Evolutionary conservation across 2,113 vertebrate species (phyloP).

Genomic region (Lycaon pictus): DNA sequence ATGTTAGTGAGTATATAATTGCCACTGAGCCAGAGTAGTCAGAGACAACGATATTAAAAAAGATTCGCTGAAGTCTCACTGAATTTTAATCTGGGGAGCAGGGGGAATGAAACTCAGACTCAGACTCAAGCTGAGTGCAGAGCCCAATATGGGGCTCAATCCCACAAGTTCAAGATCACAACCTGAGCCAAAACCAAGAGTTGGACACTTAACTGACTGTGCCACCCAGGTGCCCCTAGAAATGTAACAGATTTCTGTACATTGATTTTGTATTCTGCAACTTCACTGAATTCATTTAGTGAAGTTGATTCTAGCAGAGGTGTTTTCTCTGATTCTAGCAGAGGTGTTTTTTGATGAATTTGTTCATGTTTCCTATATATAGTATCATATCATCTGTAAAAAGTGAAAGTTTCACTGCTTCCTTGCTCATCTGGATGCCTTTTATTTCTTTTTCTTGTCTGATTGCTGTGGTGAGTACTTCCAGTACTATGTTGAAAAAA

Average conservation of each 20-base stretch:
- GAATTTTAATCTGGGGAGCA: no score
- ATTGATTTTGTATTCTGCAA: not conserved
- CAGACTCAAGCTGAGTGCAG: not conserved
- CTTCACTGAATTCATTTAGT: not conserved
- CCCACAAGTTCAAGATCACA: not conserved
- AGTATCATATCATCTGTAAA: not conserved
- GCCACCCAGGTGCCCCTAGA: not conserved
- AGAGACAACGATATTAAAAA: no score
- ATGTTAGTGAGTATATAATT: not conserved
- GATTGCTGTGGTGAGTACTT: not conserved
- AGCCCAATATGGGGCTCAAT: not conserved
- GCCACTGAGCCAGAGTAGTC: no score
- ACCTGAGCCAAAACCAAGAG: not conserved
- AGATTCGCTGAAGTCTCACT: no score
- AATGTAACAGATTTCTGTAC: not conserved
- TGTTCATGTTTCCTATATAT: not conserved
- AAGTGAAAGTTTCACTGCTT: not conserved
- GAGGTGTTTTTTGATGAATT: not conserved
- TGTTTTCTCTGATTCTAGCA: not conserved
- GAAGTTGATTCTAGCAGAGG: not conserved
- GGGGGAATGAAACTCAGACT: no score
- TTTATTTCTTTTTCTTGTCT: not conserved
- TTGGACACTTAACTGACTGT: not conserved
- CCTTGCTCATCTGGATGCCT: not conserved
- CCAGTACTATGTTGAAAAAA: not conserved